Base-by-base conservation (phyloP, 1,140 invertebrate species). In the Drosophila bocqueti region DNA sequence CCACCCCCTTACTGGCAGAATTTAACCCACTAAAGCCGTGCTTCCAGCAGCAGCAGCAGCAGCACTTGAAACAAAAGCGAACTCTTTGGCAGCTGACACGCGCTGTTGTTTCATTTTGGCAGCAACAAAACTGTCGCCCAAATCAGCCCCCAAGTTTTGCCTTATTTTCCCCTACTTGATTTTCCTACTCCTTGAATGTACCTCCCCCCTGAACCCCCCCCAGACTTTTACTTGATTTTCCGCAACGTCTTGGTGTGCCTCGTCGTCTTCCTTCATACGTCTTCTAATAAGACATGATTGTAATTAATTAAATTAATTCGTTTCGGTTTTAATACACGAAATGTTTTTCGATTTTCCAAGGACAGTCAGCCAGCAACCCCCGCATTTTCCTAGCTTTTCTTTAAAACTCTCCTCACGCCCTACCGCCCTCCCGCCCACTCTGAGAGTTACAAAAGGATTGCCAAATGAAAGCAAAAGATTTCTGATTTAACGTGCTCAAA, bases 261-360 rank as follows among this genome's bases (percentile, higher is more conserved):
- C 55, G 16, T 64, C 64, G 45, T 65, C 84, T 36, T 47, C 69
- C 80, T 84, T 81, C 84, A 89, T 89, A 90, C 85, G 85, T 87
- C 91, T 92, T 89, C 91, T 92, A 92, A 92, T 92, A 92, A 92
- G 91, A 92, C 91, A 91, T 91, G 91, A 92, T 92, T 92, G 91
- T 92, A 92, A 92, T 92, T 92, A 92, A 92, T 92, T 92, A 91
- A 92, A 92, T 92, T 92, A 92, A 92, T 92, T 92, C 91, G 91
- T 92, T 92, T 92, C 91, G 91, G 91, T 92, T 92, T 92, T 92
- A 92, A 92, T 91, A 92, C 91, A 92, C 84, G 87, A 92, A 91
- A 91, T 92, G 91, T 91, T 92, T 86, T 92, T 89, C 82, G 91
- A 90, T 91, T 92, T 87, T 76, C 72, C 73, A 72, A 75, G 78